Evolutionary conservation across 2,113 vertebrate species (phyloP), one percentile per base, ranked within the genome.

Genomic region (Hipposideros armiger): DNA sequence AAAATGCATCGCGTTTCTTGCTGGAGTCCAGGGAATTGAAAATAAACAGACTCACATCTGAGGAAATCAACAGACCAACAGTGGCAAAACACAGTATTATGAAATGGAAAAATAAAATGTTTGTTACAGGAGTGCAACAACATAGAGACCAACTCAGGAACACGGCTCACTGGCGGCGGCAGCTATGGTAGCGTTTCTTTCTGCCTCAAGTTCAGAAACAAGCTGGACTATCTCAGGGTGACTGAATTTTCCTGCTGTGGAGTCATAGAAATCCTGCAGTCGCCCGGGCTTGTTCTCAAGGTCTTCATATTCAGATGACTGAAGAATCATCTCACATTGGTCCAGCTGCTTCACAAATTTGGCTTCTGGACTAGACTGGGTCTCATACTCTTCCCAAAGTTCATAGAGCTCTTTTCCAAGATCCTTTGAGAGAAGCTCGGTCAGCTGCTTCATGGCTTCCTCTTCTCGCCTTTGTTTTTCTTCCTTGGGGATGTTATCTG

Each of bases 261-360:
- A 99, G 96, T 99, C 98, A 13, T 99, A 99, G 97, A 99, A 99
- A 85, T 99, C 99, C 96, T 99, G 99, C 86, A 99, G 98, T 22
- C 98, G 98, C 74, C 99, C 99, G 0, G 99, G 99, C 4, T 90
- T 98, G 66, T 98, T 98, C 98, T 99, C 99, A 92, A 99, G 84
- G 89, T 99, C 98, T 97, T 99, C 99, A 0, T 99, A 99, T 95
- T 99, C 99, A 9, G 99, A 99, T 0, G 99, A 99, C 98, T 99
- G 99, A 62, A 99, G 98, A 95, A 99, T 99, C 99, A 99, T 99
- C 98, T 99, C 99, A 90, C 99, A 99, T 6, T 99, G 99, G 98
- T 99, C 99, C 93, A 99, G 98, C 98, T 99, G 98, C 97, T 99
- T 99, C 90, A 99, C 99, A 97, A 99, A 98, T 74, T 94, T 98